These are phyloP conservation scores for Drosophila ezoana DNA, from an alignment of 2,888 invertebrate species.

Conservation along the genomic window DNA sequence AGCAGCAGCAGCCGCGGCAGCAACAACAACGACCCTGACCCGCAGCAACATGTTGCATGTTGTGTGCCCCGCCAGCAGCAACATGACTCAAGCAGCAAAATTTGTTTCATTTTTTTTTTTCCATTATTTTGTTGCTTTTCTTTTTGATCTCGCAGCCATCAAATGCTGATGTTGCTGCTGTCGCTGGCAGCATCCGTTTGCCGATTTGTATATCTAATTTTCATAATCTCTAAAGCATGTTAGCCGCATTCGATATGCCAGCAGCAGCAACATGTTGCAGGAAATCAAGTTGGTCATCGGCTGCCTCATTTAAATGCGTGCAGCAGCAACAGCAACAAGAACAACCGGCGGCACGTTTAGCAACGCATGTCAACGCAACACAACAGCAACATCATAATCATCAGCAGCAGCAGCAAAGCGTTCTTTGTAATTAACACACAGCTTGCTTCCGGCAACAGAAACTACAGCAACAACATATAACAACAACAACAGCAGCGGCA, in stretches of 20 bases:
- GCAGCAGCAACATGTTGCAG: slow-evolving; percentile 70
- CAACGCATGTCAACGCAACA: slow-evolving; percentile 83
- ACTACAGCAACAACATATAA: slow-evolving; percentile 23
- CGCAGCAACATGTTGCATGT: slow-evolving; percentile 74
- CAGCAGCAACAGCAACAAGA: slow-evolving; percentile 30
- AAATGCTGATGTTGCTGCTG: slow-evolving; percentile 52
- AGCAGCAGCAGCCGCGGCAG: slow-evolving; percentile 15
- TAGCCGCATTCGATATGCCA: slow-evolving; percentile 50
- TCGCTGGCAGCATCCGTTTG: slow-evolving; percentile 72
- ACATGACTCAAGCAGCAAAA: slow-evolving; percentile 39
- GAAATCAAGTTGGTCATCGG: slow-evolving; percentile 81
- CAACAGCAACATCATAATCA: slow-evolving; percentile 69
- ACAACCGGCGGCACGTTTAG: slow-evolving; percentile 79
- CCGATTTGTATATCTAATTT: slow-evolving; percentile 82
- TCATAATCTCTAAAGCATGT: slow-evolving; percentile 73
- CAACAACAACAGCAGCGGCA: slow-evolving; percentile 15
- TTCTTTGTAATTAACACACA: slow-evolving; percentile 75
- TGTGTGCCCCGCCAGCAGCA: slow-evolving; percentile 42
- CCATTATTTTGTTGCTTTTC: slow-evolving; percentile 18
- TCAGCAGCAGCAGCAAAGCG: slow-evolving; percentile 49
- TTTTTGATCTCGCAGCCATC: slow-evolving; percentile 59
- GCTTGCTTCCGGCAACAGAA: slow-evolving; percentile 71
- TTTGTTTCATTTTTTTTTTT: slow-evolving; percentile 15
- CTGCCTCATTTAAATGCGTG: slow-evolving; percentile 76
- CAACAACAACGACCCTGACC: slow-evolving; percentile 70